Evolutionary conservation across 2,797 vertebrate species (phyloP).

Genomic region (Melanotaenia maccullochi): DNA sequence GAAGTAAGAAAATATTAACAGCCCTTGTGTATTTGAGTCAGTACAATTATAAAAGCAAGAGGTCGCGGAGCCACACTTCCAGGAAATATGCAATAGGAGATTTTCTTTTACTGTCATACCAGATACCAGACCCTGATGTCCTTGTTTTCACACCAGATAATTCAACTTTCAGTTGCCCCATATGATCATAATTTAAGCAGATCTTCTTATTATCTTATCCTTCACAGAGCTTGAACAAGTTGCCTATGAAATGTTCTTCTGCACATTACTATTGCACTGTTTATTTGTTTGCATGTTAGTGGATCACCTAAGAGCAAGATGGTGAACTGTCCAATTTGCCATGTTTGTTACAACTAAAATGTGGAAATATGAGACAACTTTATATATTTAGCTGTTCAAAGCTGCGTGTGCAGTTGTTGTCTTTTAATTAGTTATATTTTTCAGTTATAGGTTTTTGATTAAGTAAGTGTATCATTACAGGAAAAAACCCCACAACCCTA

Average conservation of each 20-base stretch:
- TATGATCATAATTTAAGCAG: background rate
- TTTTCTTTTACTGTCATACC: background rate
- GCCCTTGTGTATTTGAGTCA: background rate
- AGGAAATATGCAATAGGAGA: background rate
- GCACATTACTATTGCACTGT: background rate
- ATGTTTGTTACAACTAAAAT: background rate
- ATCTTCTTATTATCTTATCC: background rate
- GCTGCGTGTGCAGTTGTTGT: background rate
- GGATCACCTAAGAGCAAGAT: background rate
- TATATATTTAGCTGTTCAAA: background rate
- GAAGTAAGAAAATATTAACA: background rate
- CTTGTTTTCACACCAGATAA: background rate
- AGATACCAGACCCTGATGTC: background rate
- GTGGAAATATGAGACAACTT: background rate
- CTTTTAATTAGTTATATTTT: background rate
- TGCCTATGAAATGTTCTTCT: background rate
- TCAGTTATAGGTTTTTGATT: background rate
- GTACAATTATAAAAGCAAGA: background rate
- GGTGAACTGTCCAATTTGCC: background rate
- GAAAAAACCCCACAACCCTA: background rate
- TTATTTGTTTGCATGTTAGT: background rate
- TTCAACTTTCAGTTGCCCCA: constrained; percentile 4
- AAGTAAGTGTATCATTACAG: background rate
- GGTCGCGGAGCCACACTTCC: too few species aligned
- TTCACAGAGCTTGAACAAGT: background rate